phyloP scores from a whole-genome alignment of 2,888 invertebrate species.

The Agrotis ipsilon region DNA sequence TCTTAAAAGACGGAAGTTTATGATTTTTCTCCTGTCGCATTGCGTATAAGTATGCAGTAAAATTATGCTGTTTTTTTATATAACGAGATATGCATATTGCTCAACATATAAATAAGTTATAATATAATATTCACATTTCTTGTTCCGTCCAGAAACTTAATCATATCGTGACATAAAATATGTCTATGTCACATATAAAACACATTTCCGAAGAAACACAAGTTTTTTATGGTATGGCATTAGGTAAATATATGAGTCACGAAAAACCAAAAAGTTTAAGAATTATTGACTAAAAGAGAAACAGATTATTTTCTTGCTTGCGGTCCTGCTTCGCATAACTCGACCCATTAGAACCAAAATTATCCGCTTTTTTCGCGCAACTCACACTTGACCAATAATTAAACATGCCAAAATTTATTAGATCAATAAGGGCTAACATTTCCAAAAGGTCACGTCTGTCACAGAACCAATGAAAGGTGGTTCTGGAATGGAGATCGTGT shows the following conservation, averaged over 20 bases:
- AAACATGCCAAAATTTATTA: too few relatives aligned
- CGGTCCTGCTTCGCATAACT: too few relatives aligned
- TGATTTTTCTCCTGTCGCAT: constrained; percentile 34
- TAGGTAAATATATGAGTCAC: constrained; percentile 14
- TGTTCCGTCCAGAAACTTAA: constrained; percentile 43
- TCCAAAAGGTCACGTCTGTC: too few relatives aligned
- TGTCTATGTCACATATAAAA: constrained; percentile 26
- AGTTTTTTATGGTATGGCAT: constrained; percentile 28
- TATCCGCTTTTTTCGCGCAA: too few relatives aligned
- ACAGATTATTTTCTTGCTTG: not conserved
- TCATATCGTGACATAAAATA: constrained; percentile 34
- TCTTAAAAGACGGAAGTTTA: constrained; percentile 18
- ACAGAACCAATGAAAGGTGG: too few relatives aligned
- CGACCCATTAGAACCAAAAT: too few relatives aligned
- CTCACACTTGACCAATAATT: too few relatives aligned
- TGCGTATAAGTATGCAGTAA: constrained; percentile 14
- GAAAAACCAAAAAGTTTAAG: constrained; percentile 1
- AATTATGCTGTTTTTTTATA: too few relatives aligned
- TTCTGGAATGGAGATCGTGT: too few relatives aligned
- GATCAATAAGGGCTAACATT: too few relatives aligned
- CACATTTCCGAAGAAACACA: constrained; percentile 5
- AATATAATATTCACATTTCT: not conserved
- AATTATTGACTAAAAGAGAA: not conserved
- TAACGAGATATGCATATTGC: too few relatives aligned
- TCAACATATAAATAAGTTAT: too few relatives aligned